Conservation (phyloP, 2,888 invertebrate genomes). For the Lumbricus terrestris region DNA sequence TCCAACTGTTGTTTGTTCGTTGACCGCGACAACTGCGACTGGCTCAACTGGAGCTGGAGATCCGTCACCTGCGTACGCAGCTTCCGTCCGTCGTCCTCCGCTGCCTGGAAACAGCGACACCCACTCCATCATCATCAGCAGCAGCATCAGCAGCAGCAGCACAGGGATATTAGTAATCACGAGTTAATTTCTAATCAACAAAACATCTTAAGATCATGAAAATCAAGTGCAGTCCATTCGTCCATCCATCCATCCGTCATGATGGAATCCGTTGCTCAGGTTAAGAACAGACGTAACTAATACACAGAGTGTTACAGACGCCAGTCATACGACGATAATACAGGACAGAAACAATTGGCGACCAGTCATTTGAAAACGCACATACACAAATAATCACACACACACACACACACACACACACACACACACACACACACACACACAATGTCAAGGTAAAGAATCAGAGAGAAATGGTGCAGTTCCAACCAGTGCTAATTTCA, state of each 20-base stretch:
- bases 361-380: not conserved
- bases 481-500: too few relatives aligned
- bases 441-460: not conserved
- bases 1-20: slow-evolving; percentile 45
- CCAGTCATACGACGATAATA: too few relatives aligned
- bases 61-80: slow-evolving; percentile 42
- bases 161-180: too few relatives aligned
- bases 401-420: too few relatives aligned
- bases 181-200: not conserved
- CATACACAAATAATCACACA: not conserved
- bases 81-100: slow-evolving; percentile 41
- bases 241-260: not conserved
- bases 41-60: slow-evolving; percentile 41
- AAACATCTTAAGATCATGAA: not conserved
- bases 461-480: not conserved
- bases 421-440: too few relatives aligned
- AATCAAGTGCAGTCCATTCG: too few relatives aligned
- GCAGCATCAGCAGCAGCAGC: not conserved
- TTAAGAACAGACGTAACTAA: not conserved
- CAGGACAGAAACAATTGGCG: not conserved
- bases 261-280: not conserved
- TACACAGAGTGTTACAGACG: too few relatives aligned
- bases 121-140: not conserved
- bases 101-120: not conserved
- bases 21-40: slow-evolving; percentile 40